Base-by-base conservation (phyloP, 2,797 vertebrate genomes). In the Podarcis siculus region DNA sequence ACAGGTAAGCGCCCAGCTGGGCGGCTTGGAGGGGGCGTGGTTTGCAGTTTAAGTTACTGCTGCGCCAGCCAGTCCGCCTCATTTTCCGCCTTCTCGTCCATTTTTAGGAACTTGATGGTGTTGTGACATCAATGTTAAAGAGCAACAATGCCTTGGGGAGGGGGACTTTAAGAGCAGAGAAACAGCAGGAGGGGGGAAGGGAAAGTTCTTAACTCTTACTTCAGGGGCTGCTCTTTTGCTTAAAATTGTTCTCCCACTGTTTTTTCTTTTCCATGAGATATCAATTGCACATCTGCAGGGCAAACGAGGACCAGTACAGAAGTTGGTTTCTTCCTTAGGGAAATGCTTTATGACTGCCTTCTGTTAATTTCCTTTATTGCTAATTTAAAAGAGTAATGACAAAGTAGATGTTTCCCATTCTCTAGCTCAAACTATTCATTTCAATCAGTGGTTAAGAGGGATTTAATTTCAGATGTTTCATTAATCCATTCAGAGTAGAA, bases 401-500 rank as follows among this genome's bases (percentile, higher is more conserved):
- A 76, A 13, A 8, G 21, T 32, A 30, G 66, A 10, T 64, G 32
- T 64, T 58, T 23, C 39, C 37, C 49, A 49, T 66, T 78, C 21
- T 83, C n/a, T 27, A 32, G 32, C 69, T 78, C 27, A 71, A 84
- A 37, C 19, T 85, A 66, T 86, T 80, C 30, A 78, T 88, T 78
- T 35, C 64, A 86, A 78, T 37, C 12, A 78, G 32, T 32, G 23
- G 21, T 45, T 88, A 76, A 77, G 82, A 88, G 35, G 21, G 10
- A 23, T 66, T 75, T 66, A 67, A 87, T 49, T 30, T 87, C 58
- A 66, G 39, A 78, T 86, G 58, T 69, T 79, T 45, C 75, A 86
- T 78, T 69, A 86, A 72, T 88, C 64, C 21, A 78, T 69, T 71
- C 83, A 72, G 42, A 78, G 45, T 69, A 83, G 45, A 71, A 83